phyloP scores from a whole-genome alignment of 2,888 invertebrate species.

The Philereme transversata region DNA sequence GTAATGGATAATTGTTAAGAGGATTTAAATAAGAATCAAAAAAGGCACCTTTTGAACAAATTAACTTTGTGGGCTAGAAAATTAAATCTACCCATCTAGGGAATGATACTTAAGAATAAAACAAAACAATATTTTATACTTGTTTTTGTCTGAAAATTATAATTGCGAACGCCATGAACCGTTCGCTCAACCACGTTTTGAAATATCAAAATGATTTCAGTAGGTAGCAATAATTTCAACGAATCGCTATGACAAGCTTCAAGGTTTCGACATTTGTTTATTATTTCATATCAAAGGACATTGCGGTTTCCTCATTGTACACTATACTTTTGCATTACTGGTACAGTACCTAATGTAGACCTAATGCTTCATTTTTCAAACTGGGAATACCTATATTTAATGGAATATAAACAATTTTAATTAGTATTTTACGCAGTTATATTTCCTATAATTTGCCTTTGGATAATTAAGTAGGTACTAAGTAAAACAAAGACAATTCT shows the following conservation, averaged over 20 bases:
- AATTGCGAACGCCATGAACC: neutral
- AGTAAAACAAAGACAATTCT: no score
- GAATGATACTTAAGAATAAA: no score
- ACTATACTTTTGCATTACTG: neutral
- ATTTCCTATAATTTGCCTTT: neutral
- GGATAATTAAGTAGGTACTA: neutral
- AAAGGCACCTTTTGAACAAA: no score
- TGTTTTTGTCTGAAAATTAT: no score
- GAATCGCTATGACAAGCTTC: conserved; percentile 18
- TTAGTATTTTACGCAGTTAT: neutral
- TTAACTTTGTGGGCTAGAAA: no score
- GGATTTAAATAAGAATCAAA: no score
- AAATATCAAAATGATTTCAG: neutral
- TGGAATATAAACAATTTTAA: neutral
- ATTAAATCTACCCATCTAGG: no score
- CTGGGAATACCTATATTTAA: conserved; percentile 16
- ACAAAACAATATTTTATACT: no score
- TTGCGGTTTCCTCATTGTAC: conserved; percentile 27
- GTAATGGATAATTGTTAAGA: no score
- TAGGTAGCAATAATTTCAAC: conserved; percentile 6
- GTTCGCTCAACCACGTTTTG: neutral
- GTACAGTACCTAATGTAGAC: conserved; percentile 1
- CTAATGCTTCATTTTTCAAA: neutral
- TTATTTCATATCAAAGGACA: conserved; percentile 10
- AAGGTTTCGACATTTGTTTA: conserved; percentile 23